Evolutionary conservation across 2,888 invertebrate species (phyloP).

Genomic region (Chydorus sphaericus): DNA sequence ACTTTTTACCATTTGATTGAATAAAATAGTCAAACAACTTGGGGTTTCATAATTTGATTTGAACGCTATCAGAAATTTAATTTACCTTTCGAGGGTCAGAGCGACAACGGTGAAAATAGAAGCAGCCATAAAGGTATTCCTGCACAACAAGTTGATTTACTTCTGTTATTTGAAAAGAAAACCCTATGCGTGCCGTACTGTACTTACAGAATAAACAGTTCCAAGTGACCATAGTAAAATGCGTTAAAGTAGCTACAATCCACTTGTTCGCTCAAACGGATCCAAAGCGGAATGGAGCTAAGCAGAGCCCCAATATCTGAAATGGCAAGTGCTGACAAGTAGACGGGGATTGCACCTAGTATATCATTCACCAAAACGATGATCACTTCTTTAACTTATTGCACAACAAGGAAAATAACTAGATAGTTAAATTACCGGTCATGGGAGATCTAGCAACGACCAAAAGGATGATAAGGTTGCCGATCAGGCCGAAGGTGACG

Average conservation of each 20-base stretch:
- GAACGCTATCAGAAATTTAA: too few species aligned
- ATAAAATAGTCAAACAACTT: background rate
- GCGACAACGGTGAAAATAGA: constrained; percentile 37
- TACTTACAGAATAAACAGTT: constrained; percentile 33
- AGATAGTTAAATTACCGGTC: constrained; percentile 23
- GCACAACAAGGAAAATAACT: too few species aligned
- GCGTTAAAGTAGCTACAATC: constrained; percentile 23
- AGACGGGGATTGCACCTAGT: constrained; percentile 31
- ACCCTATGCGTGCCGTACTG: too few species aligned
- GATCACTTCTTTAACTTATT: too few species aligned
- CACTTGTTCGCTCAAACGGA: constrained; percentile 21
- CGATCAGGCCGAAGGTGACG: constrained; percentile 32
- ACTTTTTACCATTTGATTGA: too few species aligned
- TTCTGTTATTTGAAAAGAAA: too few species aligned
- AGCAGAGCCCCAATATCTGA: constrained; percentile 33
- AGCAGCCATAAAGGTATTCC: constrained; percentile 35
- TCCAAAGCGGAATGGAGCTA: constrained; percentile 27
- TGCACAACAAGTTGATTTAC: too few species aligned
- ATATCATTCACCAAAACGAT: constrained; percentile 3
- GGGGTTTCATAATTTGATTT: background rate
- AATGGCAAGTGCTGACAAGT: constrained; percentile 31
- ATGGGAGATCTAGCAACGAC: constrained; percentile 33
- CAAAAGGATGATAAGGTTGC: constrained; percentile 33
- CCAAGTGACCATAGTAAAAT: constrained; percentile 32
- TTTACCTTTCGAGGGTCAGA: constrained; percentile 31